Percentiles rank a stretch among this genome's conserved stretches.
These are phyloP conservation scores for Chelon auratus DNA, from an alignment of 2,797 vertebrate genomes.

Conservation along the genomic window DNA sequence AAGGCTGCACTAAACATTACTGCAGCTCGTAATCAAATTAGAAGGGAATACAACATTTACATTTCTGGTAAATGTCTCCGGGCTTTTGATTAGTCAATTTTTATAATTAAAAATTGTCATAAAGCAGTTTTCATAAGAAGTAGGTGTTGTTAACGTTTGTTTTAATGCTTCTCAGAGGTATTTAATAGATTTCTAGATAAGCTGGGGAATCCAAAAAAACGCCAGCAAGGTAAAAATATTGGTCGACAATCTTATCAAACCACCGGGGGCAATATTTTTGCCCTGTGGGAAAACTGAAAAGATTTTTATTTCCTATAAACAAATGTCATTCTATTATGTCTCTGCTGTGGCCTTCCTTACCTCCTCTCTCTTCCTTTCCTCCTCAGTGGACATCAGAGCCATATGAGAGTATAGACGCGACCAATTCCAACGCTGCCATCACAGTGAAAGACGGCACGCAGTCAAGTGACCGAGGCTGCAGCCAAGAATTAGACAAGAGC, in stretches of 20 bases:
- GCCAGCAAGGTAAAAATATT: neutral
- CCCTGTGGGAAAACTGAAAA: neutral
- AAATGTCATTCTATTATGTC: neutral
- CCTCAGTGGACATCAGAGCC: constrained; percentile 90
- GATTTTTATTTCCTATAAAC: neutral
- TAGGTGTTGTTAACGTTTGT: too few species aligned
- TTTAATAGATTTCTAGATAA: too few species aligned
- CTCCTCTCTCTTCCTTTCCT: constrained; percentile 6
- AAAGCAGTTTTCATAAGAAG: too few species aligned
- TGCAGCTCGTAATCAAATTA: neutral
- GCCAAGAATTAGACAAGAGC: constrained; percentile 77
- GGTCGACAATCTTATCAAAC: neutral
- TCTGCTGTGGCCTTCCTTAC: neutral
- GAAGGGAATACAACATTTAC: neutral
- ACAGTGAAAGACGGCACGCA: constrained; percentile 72
- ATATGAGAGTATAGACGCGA: constrained; percentile 84
- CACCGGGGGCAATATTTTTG: neutral
- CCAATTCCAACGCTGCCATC: constrained; percentile 60
- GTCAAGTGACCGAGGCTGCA: constrained; percentile 66
- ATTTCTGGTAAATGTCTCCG: neutral
- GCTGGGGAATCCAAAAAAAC: too few species aligned
- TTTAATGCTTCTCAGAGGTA: too few species aligned
- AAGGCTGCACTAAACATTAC: neutral
- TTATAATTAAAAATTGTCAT: neutral
- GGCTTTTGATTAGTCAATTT: neutral